Conservation (phyloP, 2,888 invertebrate genomes). For the Temnothorax rugatulus region DNA sequence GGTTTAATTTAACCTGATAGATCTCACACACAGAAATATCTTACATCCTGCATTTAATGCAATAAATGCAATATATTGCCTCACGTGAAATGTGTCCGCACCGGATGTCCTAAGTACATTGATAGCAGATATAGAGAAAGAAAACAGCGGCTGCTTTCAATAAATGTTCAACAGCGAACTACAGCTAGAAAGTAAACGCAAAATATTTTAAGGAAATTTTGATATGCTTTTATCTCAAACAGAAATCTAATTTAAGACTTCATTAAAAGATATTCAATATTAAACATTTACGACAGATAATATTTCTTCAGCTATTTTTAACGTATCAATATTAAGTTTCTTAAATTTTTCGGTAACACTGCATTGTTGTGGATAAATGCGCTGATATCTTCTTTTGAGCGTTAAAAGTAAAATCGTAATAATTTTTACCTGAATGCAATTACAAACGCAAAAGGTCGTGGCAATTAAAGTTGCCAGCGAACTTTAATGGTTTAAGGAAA, state of each 20-base stretch:
- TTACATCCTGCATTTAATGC: neutral
- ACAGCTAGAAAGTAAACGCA: neutral
- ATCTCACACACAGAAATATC: neutral
- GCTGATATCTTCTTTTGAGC: neutral
- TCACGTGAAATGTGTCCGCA: neutral
- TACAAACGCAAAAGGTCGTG: neutral
- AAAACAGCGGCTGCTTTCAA: neutral
- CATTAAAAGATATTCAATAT: neutral
- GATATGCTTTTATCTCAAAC: neutral
- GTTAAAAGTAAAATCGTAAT: neutral
- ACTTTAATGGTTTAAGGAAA: neutral
- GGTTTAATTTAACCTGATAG: neutral
- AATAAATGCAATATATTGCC: conserved; percentile 13
- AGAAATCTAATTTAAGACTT: neutral
- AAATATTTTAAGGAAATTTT: conserved; percentile 13
- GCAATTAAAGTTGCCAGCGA: neutral
- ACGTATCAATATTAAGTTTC: neutral
- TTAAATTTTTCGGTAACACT: neutral
- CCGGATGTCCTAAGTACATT: neutral
- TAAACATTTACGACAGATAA: neutral
- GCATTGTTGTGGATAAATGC: neutral
- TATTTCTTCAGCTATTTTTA: neutral
- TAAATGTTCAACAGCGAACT: neutral
- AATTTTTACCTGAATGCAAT: neutral
- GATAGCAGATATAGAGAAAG: neutral